Evolutionary conservation across 1,140 invertebrate species (phyloP), one percentile per base, ranked within the genome.

Genomic region (Neodiprion fabricii): DNA sequence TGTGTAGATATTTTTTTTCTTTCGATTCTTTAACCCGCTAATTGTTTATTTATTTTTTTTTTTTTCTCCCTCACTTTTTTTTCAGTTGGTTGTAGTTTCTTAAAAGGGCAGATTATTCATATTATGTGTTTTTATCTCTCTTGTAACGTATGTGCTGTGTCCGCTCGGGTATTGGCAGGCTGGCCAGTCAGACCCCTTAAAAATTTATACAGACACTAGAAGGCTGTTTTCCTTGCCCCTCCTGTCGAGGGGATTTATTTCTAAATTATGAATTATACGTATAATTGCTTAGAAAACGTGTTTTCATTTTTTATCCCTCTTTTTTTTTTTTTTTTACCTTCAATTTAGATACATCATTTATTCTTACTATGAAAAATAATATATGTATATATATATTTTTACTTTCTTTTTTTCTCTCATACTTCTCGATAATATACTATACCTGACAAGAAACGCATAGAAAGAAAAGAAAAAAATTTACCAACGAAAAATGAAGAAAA

Each of bases 151-250:
- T 73, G 77, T 79, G 79, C 76, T 75, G 72, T 77, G 70, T 74
- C 71, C 72, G 53, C 70, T 73, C 72, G 65, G 50, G 72, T 76
- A 76, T 74, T 76, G 75, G 74, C 75, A 79, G 77, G 76, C 75
- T 80, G 67, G 70, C 74, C 67, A 75, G 70, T 76, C 67, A 72
- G 67, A 69, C 17, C 67, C 61, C 40, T 23, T 69, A 23, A 69
- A 23, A 69, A 69, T 61, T 61, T 61, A 61, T 61, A 61, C 53
- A 61, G 53, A 61, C 53, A 61, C 53, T 61, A 61, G 53, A 61
- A 61, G 53, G 53, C 53, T 61, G 53, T 61, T 61, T 61, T 61
- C n/a, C 53, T 61, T 61, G 53, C 11, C 28, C 28, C 28, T 61
- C 53, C 53, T 17, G n/a, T 61, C n/a, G 53, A 61, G 53, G 53